Conservation (phyloP, 35 echinoderm and acorn worm genomes). For the Heliocidaris tuberculata region DNA sequence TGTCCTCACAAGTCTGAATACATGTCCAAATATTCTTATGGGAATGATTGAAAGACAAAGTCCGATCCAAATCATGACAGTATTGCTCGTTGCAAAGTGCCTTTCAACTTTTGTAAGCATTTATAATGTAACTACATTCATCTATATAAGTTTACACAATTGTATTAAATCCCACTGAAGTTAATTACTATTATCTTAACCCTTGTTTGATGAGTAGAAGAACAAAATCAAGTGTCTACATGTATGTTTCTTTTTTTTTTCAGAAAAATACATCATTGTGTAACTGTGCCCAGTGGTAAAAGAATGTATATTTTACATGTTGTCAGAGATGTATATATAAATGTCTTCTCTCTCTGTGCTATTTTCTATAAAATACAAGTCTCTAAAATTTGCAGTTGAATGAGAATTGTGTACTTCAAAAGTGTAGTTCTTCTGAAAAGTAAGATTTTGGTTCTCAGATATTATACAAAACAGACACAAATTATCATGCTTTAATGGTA, state of each 20-base stretch:
- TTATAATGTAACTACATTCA: neutral
- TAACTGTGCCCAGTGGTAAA: neutral
- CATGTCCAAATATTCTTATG: neutral
- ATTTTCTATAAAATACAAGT: neutral
- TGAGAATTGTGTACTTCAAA: neutral
- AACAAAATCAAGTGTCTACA: neutral
- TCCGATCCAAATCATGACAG: neutral
- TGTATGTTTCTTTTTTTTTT: neutral
- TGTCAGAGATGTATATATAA: neutral
- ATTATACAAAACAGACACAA: too few relatives aligned
- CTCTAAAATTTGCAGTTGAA: neutral
- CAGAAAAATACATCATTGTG: too few relatives aligned
- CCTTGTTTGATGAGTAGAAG: neutral
- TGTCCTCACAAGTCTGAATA: too few relatives aligned
- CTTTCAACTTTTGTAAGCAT: neutral
- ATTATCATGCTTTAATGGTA: too few relatives aligned
- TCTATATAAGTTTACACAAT: neutral
- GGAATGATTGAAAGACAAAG: neutral
- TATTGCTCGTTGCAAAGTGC: neutral
- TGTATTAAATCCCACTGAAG: neutral
- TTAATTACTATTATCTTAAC: neutral
- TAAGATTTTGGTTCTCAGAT: neutral
- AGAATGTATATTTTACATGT: neutral
- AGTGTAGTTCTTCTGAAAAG: neutral
- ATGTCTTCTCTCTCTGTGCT: neutral